Base-by-base conservation (phyloP, 2,888 invertebrate genomes). In the Augochlorella aurata region DNA sequence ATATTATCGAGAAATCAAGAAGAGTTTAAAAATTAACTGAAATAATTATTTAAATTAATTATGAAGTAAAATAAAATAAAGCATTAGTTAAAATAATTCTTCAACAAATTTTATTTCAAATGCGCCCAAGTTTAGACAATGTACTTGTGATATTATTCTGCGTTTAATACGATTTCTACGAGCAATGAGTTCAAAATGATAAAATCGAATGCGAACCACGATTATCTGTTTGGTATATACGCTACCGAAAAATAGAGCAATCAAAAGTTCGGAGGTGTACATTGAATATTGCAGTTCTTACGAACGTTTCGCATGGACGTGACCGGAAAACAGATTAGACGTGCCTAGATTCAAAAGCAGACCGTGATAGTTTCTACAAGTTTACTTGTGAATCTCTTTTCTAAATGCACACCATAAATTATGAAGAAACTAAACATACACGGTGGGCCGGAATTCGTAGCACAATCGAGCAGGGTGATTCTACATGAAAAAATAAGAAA, bases 271-370 rank as follows among this genome's bases (percentile, higher is more conserved):
- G 12, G 21, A 54, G 54, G 54, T 21, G 54, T 54, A 21, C 21
- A 54, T 54, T 54, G 54, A 21, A 54, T 54, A 54, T 54, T 54
- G 54, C 54, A 54, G 54, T 54, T 54, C 54, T 54, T 54, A 21
- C 21, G n/a, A 54, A 54, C 54, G 54, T 21, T n/a, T 54, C 54
- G 54, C n/a, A 54, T 12, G 21, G 1, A 21, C 54, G 54, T 54
- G 54, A 54, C 54, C 21, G 12, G 54, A 21, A 54, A 21, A 12
- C 54, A 21, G n/a, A 47, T 47, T 21, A 3, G 21, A 4, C n/a
- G 2, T n/a, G 38, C 38, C 38, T 38, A 38, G 38, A 38, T 52
- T 52, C 10, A 10, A 52, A 8, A 52, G 52, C 9, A 38, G n/a
- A n/a, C n/a, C 18, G 52, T 3, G 21, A n/a, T 21, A 54, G 21